phyloP scores from a whole-genome alignment of 2,797 vertebrate species.

The Rhynchotus rufescens region DNA sequence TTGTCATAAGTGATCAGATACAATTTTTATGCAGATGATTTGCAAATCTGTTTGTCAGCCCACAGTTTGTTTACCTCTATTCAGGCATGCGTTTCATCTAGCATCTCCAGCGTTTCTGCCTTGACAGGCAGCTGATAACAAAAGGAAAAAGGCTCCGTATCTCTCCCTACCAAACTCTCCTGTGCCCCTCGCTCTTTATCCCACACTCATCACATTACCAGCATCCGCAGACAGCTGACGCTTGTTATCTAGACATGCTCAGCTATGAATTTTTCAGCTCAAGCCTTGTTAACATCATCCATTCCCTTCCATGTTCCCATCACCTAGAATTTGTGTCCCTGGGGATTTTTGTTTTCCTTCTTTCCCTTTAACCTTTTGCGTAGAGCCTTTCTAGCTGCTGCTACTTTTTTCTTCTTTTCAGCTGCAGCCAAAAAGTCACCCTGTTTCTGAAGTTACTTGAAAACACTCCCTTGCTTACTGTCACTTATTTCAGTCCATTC shows the following conservation, averaged over 20 bases:
- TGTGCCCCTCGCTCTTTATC: not conserved
- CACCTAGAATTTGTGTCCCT: not conserved
- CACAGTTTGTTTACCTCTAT: not conserved
- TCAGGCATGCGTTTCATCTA: not conserved
- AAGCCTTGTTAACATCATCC: not conserved
- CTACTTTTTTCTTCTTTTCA: not conserved
- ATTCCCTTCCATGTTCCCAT: not conserved
- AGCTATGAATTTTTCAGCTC: constrained; percentile 15
- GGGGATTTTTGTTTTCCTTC: not conserved
- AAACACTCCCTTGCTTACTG: not conserved
- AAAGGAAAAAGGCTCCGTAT: constrained; percentile 14
- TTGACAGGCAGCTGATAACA: constrained; percentile 52
- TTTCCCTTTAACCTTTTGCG: not conserved
- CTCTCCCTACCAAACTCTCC: not conserved
- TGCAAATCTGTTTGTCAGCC: constrained; percentile 1
- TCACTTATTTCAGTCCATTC: not conserved
- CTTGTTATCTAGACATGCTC: not conserved
- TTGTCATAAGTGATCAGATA: not conserved
- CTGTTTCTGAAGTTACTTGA: not conserved
- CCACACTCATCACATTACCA: not conserved
- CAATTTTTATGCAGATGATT: constrained; percentile 28
- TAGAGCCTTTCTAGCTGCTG: not conserved
- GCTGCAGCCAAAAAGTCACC: not conserved
- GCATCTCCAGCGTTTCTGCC: not conserved
- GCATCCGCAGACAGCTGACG: not conserved